Base-by-base conservation (phyloP, 2,888 invertebrate species). In the Hemithea aestivaria region DNA sequence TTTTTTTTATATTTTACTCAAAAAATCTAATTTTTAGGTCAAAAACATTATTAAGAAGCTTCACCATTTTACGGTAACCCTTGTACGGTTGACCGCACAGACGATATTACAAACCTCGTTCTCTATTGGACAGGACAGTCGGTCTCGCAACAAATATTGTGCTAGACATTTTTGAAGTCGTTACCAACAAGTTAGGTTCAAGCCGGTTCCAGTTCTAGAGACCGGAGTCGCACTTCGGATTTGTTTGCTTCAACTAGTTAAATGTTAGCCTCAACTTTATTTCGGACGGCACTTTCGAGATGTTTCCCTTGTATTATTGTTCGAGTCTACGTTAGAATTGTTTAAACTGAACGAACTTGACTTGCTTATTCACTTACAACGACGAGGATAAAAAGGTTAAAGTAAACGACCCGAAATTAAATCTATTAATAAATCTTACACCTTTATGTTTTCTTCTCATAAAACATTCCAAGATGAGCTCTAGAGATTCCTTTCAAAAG, bases 171-270 rank as follows among this genome's bases (percentile, higher is more conserved):
- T 71, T 63, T 69, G 64, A 61, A 62, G 65, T 65, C 65, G 62
- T 59, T 73, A 66, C 69, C 53, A 62, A 58, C 54, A 70, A 68
- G 63, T 67, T 67, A 60, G 58, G 52, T 56, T 56, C 53, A 56
- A 53, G 44, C 59, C 53, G 67, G 61, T 60, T 68, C 67, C 66
- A 75, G 64, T 68, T 70, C 62, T 70, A 22, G 73, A 34, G 33
- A 21, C 73, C 72, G 68, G 65, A 72, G 63, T 70, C 71, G 65
- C 73, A 66, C 75, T 70, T 58, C 56, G 66, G 69, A 75, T 79
- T 79, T 79, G 80, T 82, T 80, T 75, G 76, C 66, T 63, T 67
- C 68, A 75, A 81, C 81, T 84, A 82, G 85, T 85, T 85, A 84
- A 84, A 82, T 83, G 82, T 83, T 82, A 61, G 67, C 45, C 56